Conservation (phyloP, 2,113 vertebrate genomes). For the Vanacampus margaritifer region DNA sequence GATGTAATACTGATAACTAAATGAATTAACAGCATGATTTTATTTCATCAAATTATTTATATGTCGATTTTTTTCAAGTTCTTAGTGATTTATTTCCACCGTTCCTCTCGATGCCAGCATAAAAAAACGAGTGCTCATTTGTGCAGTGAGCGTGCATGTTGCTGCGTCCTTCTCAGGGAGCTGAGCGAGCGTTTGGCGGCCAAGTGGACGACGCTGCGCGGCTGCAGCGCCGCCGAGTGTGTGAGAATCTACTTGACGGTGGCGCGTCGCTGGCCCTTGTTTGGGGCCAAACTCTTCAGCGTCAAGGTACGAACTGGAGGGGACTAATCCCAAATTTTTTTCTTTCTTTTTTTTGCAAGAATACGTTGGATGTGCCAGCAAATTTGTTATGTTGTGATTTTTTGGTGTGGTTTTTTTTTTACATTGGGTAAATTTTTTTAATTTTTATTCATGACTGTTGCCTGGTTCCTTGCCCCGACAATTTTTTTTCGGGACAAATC, state of each 20-base stretch:
- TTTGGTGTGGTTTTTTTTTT: no score
- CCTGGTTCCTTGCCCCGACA: no score
- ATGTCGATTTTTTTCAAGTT: not conserved
- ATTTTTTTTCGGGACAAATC: no score
- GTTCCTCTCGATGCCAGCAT: not conserved
- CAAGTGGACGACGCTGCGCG: slow-evolving; percentile 82
- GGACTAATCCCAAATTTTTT: no score
- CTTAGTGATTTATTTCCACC: not conserved
- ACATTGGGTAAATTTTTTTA: no score
- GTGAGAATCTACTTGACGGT: slow-evolving; percentile 84
- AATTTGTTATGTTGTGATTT: no score
- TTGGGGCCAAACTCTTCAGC: slow-evolving; percentile 83
- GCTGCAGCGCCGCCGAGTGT: slow-evolving; percentile 80
- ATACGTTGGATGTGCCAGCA: no score
- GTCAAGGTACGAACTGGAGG: slow-evolving; percentile 71
- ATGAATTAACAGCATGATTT: no score
- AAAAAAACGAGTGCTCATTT: not conserved
- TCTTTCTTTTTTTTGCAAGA: no score
- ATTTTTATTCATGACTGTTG: no score
- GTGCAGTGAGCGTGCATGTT: not conserved
- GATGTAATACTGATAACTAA: no score
- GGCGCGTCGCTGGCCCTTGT: slow-evolving; percentile 85
- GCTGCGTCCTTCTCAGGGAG: slow-evolving; percentile 62
- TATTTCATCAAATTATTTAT: no score
- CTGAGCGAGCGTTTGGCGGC: slow-evolving; percentile 73